Percentiles rank a stretch among this genome's conserved stretches.
These are phyloP conservation scores for Slavum lentiscoides DNA, from an alignment of 2,888 invertebrate species.

Conservation along the genomic window DNA sequence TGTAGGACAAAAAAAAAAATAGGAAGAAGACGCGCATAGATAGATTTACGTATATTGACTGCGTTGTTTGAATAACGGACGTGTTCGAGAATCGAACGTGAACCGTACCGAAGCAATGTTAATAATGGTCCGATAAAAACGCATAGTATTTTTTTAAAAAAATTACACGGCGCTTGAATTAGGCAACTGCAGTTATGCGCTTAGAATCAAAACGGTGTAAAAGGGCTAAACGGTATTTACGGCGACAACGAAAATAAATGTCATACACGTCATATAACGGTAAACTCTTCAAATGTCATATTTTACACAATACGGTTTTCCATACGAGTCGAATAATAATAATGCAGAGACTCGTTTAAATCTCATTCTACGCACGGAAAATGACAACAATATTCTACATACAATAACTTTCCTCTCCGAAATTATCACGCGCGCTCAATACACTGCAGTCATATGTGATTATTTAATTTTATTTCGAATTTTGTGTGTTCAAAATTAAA, in stretches of 20 bases:
- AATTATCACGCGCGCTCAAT: too few species aligned
- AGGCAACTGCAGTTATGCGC: slow-evolving; percentile 2
- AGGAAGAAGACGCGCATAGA: not conserved
- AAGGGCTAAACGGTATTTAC: too few species aligned
- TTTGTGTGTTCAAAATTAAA: not conserved
- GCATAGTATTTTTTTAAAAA: not conserved
- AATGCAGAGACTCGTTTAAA: too few species aligned
- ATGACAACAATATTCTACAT: too few species aligned
- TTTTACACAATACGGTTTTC: too few species aligned
- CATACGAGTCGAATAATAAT: too few species aligned
- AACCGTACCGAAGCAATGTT: slow-evolving; percentile 11
- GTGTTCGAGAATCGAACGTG: not conserved
- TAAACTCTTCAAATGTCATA: too few species aligned
- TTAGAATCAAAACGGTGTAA: not conserved
- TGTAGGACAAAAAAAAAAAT: not conserved
- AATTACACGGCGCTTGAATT: slow-evolving; percentile 14
- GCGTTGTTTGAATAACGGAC: slow-evolving; percentile 34
- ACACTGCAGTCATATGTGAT: not conserved
- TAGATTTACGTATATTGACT: not conserved
- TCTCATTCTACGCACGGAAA: too few species aligned
- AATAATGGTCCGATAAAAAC: slow-evolving; percentile 12
- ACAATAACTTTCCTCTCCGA: too few species aligned
- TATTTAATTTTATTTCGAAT: not conserved
- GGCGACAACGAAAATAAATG: too few species aligned
- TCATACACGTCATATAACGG: too few species aligned